Percentiles rank a stretch among this genome's conserved stretches.
Evolutionary conservation across 2,888 invertebrate species (phyloP).

Genomic region (Pantelozetes paolii): DNA sequence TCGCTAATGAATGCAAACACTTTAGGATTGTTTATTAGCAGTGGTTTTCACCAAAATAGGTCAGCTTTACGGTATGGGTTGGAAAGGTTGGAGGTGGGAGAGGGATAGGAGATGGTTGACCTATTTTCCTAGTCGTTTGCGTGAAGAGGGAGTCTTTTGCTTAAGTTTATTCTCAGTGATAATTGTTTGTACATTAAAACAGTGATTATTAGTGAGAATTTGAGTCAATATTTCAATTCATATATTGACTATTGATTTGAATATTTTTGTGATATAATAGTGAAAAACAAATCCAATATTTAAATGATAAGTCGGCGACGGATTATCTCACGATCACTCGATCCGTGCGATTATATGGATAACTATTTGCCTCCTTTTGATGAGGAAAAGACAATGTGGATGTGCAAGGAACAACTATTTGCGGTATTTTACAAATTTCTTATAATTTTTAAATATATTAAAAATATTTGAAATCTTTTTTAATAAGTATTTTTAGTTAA

Average conservation of each 20-base stretch:
- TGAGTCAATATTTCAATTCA: too few species aligned
- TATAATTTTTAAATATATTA: not conserved
- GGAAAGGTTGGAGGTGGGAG: conserved; percentile 2
- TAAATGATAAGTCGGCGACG: conserved; percentile 24
- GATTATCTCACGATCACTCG: conserved; percentile 14
- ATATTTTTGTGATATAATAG: not conserved
- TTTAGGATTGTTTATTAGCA: not conserved
- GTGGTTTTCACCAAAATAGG: conserved; percentile 17
- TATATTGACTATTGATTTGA: not conserved
- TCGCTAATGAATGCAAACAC: not conserved
- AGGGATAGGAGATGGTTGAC: conserved; percentile 32
- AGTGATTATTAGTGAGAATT: too few species aligned
- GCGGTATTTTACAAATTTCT: not conserved
- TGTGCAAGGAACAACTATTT: conserved; percentile 9
- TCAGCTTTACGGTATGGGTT: conserved; percentile 29
- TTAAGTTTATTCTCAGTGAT: not conserved
- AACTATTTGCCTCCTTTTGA: not conserved
- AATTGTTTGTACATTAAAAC: too few species aligned
- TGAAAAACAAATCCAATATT: not conserved
- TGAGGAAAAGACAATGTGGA: conserved; percentile 6
- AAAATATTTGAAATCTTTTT: not conserved
- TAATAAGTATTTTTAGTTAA: not conserved
- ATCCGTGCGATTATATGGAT: not conserved
- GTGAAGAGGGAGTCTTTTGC: not conserved
- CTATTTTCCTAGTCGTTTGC: conserved; percentile 3